Evolutionary conservation across 1,140 invertebrate species (phyloP).

Genomic region (Eurosta solidaginis): DNA sequence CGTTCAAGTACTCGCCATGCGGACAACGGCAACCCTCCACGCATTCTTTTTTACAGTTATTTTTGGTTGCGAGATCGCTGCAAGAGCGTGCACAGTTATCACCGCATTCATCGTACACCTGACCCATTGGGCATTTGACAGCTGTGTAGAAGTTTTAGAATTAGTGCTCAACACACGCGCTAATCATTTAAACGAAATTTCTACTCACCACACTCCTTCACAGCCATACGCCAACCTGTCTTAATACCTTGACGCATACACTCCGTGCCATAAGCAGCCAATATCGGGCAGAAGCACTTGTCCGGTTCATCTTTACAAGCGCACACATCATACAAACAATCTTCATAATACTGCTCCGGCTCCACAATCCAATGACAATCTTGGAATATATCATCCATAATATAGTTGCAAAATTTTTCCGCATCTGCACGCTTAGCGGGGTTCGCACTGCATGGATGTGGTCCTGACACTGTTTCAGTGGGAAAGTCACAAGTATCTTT

Average conservation of each 20-base stretch:
- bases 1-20: conserved; percentile 72
- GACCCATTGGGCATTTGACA: conserved; percentile 75
- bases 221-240: conserved; percentile 76
- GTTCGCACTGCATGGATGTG: conserved; percentile 74
- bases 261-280: conserved; percentile 78
- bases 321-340: conserved; percentile 87
- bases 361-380: conserved; percentile 83
- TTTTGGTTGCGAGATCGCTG: conserved; percentile 63
- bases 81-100: conserved; percentile 77
- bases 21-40: conserved; percentile 90
- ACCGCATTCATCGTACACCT: conserved; percentile 79
- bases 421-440: conserved; percentile 71
- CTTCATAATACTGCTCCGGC: conserved; percentile 74
- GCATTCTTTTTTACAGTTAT: conserved; percentile 62
- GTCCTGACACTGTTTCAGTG: conserved; percentile 60
- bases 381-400: conserved; percentile 74
- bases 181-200: neutral
- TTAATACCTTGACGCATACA: conserved; percentile 74
- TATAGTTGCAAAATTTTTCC: conserved; percentile 71
- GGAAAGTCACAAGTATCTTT: conserved; percentile 72
- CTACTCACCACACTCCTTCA: conserved; percentile 74
- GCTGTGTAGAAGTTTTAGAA: too few relatives aligned
- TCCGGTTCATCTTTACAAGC: conserved; percentile 71
- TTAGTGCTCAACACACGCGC: too few relatives aligned
- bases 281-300: conserved; percentile 78